Conservation (phyloP, 2,888 invertebrate species). For the Deroplatys truncata region DNA sequence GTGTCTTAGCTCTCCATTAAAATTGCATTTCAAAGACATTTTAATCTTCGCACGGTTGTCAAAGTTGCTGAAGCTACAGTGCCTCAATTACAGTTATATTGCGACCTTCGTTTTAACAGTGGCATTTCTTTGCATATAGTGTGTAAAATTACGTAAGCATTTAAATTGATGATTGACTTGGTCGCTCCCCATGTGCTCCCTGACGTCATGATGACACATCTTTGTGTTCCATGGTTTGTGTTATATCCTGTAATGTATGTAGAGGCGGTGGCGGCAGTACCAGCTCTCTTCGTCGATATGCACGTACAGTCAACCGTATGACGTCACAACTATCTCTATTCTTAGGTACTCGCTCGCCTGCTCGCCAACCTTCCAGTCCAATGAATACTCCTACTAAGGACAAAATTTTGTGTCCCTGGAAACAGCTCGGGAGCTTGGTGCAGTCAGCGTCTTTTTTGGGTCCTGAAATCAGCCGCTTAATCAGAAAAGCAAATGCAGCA, state of each 20-base stretch:
- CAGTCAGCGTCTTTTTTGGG: too few species aligned
- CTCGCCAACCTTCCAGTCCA: not conserved
- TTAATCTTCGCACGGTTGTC: too few species aligned
- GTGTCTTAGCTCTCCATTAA: too few species aligned
- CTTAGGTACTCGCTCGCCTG: slow-evolving; percentile 19
- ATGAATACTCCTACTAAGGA: not conserved
- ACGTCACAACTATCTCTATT: slow-evolving; percentile 25
- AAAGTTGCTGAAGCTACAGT: too few species aligned
- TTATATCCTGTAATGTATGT: not conserved
- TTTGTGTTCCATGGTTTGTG: not conserved
- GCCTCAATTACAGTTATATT: too few species aligned
- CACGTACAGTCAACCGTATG: slow-evolving; percentile 18
- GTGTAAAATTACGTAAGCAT: too few species aligned
- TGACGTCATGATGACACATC: not conserved
- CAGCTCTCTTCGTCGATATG: slow-evolving; percentile 18
- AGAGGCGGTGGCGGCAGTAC: slow-evolving; percentile 4
- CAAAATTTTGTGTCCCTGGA: not conserved
- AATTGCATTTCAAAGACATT: too few species aligned
- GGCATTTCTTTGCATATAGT: too few species aligned
- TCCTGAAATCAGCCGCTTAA: too few species aligned
- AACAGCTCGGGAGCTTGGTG: not conserved
- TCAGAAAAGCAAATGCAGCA: too few species aligned
- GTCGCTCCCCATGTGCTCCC: not conserved
- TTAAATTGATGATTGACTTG: too few species aligned
- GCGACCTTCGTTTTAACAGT: too few species aligned